Percentiles rank a stretch among this genome's conserved stretches.
phyloP scores from a whole-genome alignment of 2,113 vertebrate species.

The Peromyscus polionotus region DNA sequence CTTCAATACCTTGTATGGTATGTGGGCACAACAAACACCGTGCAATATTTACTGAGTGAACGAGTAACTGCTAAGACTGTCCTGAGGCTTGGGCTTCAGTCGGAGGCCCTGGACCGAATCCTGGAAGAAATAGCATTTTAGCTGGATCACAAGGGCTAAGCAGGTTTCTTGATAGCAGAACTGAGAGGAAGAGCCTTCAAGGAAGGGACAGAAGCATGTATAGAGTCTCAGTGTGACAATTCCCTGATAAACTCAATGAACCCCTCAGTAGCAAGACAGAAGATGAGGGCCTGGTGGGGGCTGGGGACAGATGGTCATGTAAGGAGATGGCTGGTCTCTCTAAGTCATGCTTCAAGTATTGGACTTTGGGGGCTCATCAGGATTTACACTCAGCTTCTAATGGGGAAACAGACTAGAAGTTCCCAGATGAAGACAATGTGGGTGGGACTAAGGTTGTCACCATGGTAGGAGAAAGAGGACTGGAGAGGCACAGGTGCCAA shows the following conservation, averaged over 20 bases:
- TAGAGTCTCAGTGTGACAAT: neutral
- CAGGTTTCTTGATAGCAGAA: neutral
- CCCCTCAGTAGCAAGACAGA: neutral
- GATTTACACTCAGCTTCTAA: neutral
- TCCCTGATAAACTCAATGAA: neutral
- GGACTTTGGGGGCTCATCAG: neutral
- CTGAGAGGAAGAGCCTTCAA: neutral
- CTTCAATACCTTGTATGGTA: neutral
- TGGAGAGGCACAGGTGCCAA: neutral
- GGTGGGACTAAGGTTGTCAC: neutral
- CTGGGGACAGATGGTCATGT: accelerated
- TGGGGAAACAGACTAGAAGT: neutral
- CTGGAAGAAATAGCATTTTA: neutral
- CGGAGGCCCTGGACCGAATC: neutral
- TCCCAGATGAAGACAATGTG: neutral
- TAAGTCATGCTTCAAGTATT: neutral
- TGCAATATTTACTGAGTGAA: neutral
- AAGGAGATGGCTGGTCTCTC: neutral
- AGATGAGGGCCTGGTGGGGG: neutral
- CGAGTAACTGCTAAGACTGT: neutral
- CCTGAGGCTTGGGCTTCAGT: neutral
- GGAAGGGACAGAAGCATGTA: neutral
- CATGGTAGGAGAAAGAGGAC: neutral
- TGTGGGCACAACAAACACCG: neutral
- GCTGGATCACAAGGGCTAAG: neutral